phyloP scores from a whole-genome alignment of 1,140 invertebrate species.

The Paralvinella palmiformis region DNA sequence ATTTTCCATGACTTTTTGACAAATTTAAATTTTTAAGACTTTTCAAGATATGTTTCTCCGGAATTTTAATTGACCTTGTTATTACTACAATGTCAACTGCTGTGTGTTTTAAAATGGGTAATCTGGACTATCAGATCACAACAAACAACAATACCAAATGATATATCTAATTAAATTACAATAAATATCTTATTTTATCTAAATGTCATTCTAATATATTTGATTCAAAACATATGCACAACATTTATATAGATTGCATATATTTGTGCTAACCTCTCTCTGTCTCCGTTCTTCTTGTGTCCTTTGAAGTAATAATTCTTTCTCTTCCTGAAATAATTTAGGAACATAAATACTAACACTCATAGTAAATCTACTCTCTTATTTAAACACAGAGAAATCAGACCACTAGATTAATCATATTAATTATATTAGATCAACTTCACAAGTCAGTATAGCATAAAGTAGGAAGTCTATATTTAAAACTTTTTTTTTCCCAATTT shows the following conservation, averaged over 20 bases:
- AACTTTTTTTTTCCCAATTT: background rate
- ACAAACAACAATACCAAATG: background rate
- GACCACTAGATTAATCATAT: too few species aligned
- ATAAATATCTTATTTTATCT: background rate
- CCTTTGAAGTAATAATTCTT: constrained; percentile 69
- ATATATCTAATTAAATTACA: background rate
- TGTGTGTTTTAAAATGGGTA: background rate
- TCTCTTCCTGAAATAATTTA: constrained; percentile 58
- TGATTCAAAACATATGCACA: background rate
- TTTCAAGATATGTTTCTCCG: too few species aligned
- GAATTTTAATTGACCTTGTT: too few species aligned
- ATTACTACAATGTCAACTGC: too few species aligned
- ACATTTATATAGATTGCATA: background rate
- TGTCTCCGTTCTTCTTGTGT: constrained; percentile 78
- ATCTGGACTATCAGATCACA: background rate
- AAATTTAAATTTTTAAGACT: too few species aligned
- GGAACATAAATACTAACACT: constrained; percentile 2
- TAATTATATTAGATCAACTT: too few species aligned
- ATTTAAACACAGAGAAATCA: background rate
- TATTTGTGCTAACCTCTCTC: constrained; percentile 61
- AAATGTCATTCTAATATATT: background rate
- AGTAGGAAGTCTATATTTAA: background rate
- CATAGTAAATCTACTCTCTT: background rate
- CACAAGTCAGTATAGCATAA: background rate
- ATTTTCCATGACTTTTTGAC: too few species aligned